A percentile compares a stretch with the other conserved stretches of the same genome.
Conservation (phyloP, 2,113 vertebrate species). For the Xenopus borealis region DNA sequence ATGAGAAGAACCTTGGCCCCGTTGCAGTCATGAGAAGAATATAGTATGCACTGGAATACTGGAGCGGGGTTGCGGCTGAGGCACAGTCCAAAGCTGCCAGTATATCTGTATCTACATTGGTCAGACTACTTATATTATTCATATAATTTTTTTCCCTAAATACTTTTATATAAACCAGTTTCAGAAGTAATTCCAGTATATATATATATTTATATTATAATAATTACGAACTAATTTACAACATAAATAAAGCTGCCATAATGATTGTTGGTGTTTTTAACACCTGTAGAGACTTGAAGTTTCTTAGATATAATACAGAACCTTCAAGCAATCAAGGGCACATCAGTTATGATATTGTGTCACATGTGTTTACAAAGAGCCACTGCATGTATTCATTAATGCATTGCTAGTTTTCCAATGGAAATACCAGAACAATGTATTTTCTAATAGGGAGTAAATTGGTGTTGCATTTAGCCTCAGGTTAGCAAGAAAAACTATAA, state of each 20-base stretch:
- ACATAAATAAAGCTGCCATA: not conserved
- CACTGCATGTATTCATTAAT: constrained; percentile 21
- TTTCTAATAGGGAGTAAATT: constrained; percentile 30
- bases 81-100: too few species aligned
- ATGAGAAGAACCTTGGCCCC: too few species aligned
- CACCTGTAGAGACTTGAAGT: not conserved
- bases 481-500: constrained; percentile 36
- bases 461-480: constrained; percentile 33
- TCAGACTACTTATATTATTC: too few species aligned
- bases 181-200: not conserved
- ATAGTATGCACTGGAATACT: too few species aligned
- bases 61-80: too few species aligned
- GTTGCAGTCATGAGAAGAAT: too few species aligned
- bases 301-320: not conserved
- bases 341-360: constrained; percentile 11
- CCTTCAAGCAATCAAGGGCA: constrained; percentile 21
- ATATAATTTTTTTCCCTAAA: too few species aligned
- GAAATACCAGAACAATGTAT: not conserved
- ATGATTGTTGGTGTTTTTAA: not conserved
- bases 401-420: not conserved
- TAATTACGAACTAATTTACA: constrained; percentile 17
- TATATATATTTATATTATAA: not conserved
- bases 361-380: not conserved
- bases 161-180: too few species aligned
- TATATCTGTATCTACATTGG: too few species aligned